Evolutionary conservation across 1,140 invertebrate genomes (phyloP).

Genomic region (Alviniconcha marisindica): DNA sequence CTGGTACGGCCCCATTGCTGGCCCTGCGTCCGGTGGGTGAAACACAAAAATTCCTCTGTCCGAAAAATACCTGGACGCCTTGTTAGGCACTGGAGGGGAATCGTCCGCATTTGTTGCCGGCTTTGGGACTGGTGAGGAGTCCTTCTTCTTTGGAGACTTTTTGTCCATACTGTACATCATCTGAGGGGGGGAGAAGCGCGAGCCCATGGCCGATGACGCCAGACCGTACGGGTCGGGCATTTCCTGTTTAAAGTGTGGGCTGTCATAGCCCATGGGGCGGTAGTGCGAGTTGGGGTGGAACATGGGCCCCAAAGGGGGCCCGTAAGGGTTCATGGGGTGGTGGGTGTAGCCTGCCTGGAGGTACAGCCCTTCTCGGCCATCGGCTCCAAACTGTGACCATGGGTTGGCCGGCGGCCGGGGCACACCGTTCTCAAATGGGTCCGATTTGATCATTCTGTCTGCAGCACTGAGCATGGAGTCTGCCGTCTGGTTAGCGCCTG

Average conservation of each 20-base stretch:
- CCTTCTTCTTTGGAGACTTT: constrained; percentile 38
- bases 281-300: constrained; percentile 35
- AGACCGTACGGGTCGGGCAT: constrained; percentile 20
- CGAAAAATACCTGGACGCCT: constrained; percentile 38
- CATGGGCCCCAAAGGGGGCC: constrained; percentile 7
- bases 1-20: constrained; percentile 33
- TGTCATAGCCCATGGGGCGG: constrained; percentile 32
- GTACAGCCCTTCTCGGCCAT: constrained; percentile 30
- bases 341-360: constrained; percentile 17
- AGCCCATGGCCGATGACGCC: neutral
- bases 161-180: constrained; percentile 34
- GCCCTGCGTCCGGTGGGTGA: constrained; percentile 36
- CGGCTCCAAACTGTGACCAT: constrained; percentile 35
- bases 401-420: constrained; percentile 24
- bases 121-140: constrained; percentile 31
- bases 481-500: constrained; percentile 24
- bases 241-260: constrained; percentile 16
- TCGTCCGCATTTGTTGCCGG: constrained; percentile 20
- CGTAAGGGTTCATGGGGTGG: constrained; percentile 14
- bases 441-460: constrained; percentile 28
- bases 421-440: constrained; percentile 26
- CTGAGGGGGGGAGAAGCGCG: constrained; percentile 33
- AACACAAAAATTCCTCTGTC: constrained; percentile 52
- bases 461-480: constrained; percentile 23
- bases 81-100: constrained; percentile 36